phyloP scores from a whole-genome alignment of 1,140 invertebrate species.

The Drosophila punjabiensis region DNA sequence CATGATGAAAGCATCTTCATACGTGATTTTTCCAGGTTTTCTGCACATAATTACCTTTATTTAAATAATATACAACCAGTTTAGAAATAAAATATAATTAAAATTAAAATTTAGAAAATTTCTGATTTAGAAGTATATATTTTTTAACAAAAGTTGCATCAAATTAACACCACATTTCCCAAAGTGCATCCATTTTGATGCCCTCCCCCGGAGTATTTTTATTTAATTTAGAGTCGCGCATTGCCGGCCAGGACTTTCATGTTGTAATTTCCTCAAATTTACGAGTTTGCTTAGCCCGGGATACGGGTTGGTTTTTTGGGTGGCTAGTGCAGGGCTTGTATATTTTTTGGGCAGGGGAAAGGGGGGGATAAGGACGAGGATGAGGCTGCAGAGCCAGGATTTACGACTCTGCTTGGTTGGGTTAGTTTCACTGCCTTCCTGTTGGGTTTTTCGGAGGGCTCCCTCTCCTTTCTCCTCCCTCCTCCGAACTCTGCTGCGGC shows the following conservation, averaged over 20 bases:
- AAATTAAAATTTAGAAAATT: not conserved
- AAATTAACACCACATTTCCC: not conserved
- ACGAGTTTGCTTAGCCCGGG: constrained; percentile 71
- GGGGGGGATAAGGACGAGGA: not conserved
- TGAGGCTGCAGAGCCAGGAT: constrained; percentile 55
- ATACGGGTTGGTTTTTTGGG: constrained; percentile 24
- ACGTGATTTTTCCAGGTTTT: too few species aligned
- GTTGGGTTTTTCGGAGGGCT: constrained; percentile 32
- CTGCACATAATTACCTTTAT: too few species aligned
- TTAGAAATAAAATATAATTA: too few species aligned
- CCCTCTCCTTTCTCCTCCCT: not conserved
- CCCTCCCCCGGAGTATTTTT: constrained; percentile 56
- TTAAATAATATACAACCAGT: too few species aligned
- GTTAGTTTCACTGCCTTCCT: constrained; percentile 46
- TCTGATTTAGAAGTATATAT: too few species aligned
- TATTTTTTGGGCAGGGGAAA: constrained; percentile 19
- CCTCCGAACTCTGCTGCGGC: constrained; percentile 27
- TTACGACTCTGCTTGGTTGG: constrained; percentile 67
- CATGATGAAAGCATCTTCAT: too few species aligned
- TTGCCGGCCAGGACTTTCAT: constrained; percentile 63
- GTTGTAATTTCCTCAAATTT: constrained; percentile 81
- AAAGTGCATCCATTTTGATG: constrained; percentile 12
- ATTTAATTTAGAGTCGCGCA: constrained; percentile 78
- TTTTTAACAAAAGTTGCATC: too few species aligned
- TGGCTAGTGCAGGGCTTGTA: constrained; percentile 17